Evolutionary conservation across 2,797 vertebrate species (phyloP).

Genomic region (Thamnophis elegans): DNA sequence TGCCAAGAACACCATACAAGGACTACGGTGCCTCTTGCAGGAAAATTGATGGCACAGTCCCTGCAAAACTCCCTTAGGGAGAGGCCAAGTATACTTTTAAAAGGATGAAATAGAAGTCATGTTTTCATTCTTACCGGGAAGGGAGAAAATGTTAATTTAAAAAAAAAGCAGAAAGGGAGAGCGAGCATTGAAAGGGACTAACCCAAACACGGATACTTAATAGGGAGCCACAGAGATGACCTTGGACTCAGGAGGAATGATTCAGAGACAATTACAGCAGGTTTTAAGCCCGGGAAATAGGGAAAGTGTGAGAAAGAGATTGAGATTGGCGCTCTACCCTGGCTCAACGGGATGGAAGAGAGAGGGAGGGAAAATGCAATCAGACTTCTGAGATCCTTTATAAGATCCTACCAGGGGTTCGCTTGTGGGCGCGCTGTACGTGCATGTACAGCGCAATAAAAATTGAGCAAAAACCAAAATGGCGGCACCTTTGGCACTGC

Average conservation of each 20-base stretch:
- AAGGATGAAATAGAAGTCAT: slow-evolving; percentile 62
- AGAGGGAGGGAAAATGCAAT: neutral
- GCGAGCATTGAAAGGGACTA: neutral
- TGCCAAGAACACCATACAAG: slow-evolving; percentile 51
- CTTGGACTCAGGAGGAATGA: neutral
- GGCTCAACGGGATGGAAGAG: neutral
- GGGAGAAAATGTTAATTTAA: slow-evolving; percentile 36
- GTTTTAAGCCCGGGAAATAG: neutral
- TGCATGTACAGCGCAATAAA: too few species aligned
- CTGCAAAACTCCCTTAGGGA: slow-evolving; percentile 44
- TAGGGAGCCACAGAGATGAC: neutral
- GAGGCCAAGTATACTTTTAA: slow-evolving; percentile 63
- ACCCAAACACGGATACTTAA: neutral
- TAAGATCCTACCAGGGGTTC: neutral
- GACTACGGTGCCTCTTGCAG: slow-evolving; percentile 27
- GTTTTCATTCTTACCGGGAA: slow-evolving; percentile 18
- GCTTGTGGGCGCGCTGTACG: too few species aligned
- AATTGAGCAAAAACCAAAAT: too few species aligned
- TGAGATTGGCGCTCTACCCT: neutral
- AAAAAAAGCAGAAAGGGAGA: neutral
- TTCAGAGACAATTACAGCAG: neutral
- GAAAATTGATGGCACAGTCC: slow-evolving; percentile 57
- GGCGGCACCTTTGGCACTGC: too few species aligned
- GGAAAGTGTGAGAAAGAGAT: neutral
- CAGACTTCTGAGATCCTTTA: neutral